A percentile compares a stretch with the other conserved stretches of the same genome.
Evolutionary conservation across 2,888 invertebrate species (phyloP).

Genomic region (Lithophane ornitopus): DNA sequence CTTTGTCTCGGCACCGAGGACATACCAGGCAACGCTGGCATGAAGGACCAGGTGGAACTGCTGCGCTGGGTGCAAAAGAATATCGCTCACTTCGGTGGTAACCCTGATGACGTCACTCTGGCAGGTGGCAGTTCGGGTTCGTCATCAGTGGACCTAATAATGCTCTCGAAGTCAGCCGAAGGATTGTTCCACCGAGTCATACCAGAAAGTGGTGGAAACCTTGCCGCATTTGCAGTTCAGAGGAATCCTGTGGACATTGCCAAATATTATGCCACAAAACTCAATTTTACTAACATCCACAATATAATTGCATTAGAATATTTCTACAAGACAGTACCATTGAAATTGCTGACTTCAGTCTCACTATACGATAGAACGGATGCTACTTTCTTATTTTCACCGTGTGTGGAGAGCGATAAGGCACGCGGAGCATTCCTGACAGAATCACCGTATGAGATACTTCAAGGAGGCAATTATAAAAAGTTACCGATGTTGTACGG

Average conservation of each 20-base stretch:
- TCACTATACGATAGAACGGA: conserved; percentile 59
- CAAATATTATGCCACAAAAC: conserved; percentile 65
- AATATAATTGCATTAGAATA: conserved; percentile 74
- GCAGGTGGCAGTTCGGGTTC: conserved; percentile 75
- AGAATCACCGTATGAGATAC: conserved; percentile 72
- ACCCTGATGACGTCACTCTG: conserved; percentile 77
- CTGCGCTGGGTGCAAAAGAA: conserved; percentile 78
- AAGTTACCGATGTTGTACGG: conserved; percentile 77
- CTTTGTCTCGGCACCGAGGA: conserved; percentile 75
- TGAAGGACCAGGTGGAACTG: conserved; percentile 77
- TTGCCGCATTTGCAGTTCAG: conserved; percentile 70
- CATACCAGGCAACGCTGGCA: conserved; percentile 78
- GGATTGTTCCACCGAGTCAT: conserved; percentile 77
- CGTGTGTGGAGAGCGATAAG: conserved; percentile 65
- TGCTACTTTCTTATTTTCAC: conserved; percentile 65
- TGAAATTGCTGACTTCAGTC: conserved; percentile 66
- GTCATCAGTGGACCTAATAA: conserved; percentile 72
- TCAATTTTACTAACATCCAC: conserved; percentile 70
- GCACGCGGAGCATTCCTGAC: conserved; percentile 68
- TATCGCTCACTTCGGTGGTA: conserved; percentile 76
- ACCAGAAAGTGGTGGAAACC: conserved; percentile 74
- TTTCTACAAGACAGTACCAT: conserved; percentile 72
- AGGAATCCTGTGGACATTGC: conserved; percentile 73
- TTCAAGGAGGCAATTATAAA: conserved; percentile 68
- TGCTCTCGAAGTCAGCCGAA: conserved; percentile 71